Base-by-base conservation (phyloP, 2,888 invertebrate species). In the Phytoseiulus persimilis region DNA sequence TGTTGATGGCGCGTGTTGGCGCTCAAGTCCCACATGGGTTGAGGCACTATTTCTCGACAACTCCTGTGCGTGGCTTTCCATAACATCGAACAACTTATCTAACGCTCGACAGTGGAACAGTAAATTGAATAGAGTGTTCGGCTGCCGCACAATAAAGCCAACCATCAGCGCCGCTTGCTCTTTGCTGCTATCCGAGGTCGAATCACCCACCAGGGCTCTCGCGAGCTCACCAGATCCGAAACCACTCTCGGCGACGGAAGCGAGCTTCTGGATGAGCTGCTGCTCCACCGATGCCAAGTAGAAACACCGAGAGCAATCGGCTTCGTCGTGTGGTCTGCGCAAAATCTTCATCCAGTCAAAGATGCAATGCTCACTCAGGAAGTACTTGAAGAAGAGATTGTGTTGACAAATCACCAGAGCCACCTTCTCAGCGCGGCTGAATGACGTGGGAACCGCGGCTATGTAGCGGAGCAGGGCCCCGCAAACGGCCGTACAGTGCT, bases 361-460 rank as follows among this genome's bases (percentile, higher is more conserved):
- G 11, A 87, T 33, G 33, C 87, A 33, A n/a, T 87, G 28, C n/a
- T 87, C 87, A n/a, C 45, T 33, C 14, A 87, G 39, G n/a, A 87
- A 87, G 39, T 32, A 33, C 18, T 31, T 33, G n/a, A 87, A 87
- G 87, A 87, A 87, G 31, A 87, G 28, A 11, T 33, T 45, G 45
- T 87, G 87, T 32, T 87, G 87, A 32, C 32, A 33, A 23, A 87
- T 87, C 28, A 87, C 45, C 32, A 87, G 14, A 31, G 39, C 87
- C 11, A 87, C 87, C 31, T 87, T 87, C 39, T 87, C 87, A 32
- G 87, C 87, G 45, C 87, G 87, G n/a, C 87, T 87, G 9, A 87
- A 33, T 9, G 87, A 87, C 14, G 87, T 87, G 9, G 87, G 87
- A 33, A 87, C 33, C 31, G 32, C 32, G 14, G 87, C 87, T 0